Evolutionary conservation across 1,140 invertebrate species (phyloP).

Genomic region (Alviniconcha marisindica): DNA sequence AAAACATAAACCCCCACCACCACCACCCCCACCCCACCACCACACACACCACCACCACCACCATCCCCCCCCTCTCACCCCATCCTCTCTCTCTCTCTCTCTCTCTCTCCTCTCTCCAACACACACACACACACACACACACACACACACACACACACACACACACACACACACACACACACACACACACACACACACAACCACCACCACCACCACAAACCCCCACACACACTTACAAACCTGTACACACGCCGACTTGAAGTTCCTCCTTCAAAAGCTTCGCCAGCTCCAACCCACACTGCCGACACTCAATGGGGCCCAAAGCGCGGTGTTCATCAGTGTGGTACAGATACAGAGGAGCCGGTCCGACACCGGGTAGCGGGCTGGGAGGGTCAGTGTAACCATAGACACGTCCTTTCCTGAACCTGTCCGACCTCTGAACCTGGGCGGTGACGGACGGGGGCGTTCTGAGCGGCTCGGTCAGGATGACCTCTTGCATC

Average conservation of each 20-base stretch:
- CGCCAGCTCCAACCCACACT: constrained; percentile 20
- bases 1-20: too few relatives aligned
- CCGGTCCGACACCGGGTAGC: background rate
- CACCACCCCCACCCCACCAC: too few relatives aligned
- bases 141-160: too few relatives aligned
- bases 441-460: constrained; percentile 2
- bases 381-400: background rate
- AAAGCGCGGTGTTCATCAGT: background rate
- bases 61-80: too few relatives aligned
- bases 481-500: background rate
- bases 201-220: too few relatives aligned
- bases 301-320: background rate
- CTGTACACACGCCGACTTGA: background rate
- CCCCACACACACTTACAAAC: too few relatives aligned
- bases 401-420: background rate
- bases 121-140: too few relatives aligned
- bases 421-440: background rate
- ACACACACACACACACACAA: too few relatives aligned
- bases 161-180: too few relatives aligned
- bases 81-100: too few relatives aligned
- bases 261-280: background rate
- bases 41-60: too few relatives aligned
- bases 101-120: too few relatives aligned
- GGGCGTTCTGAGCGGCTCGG: background rate
- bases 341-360: constrained; percentile 18